These are phyloP conservation scores for Puma concolor DNA, from an alignment of 2,113 vertebrate genomes.

Conservation along the genomic window DNA sequence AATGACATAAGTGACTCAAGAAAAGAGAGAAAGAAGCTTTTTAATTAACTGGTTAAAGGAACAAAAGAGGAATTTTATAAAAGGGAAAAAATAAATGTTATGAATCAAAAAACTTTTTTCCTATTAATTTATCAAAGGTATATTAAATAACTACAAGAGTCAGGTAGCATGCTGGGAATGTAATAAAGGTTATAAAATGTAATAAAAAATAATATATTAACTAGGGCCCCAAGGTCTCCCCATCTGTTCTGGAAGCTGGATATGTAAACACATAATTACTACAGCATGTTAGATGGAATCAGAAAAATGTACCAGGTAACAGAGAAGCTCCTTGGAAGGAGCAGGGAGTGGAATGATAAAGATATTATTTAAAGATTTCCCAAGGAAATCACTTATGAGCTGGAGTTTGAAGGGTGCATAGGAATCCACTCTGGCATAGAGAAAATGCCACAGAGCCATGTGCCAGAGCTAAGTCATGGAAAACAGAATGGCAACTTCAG, in stretches of 20 bases:
- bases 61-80: not conserved
- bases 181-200: not conserved
- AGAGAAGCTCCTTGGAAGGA: not conserved
- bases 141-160: not conserved
- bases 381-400: not conserved
- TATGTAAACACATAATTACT: not conserved
- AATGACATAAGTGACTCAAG: not conserved
- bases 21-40: not conserved
- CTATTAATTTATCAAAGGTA: constrained; percentile 7
- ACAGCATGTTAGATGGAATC: not conserved
- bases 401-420: not conserved
- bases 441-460: not conserved
- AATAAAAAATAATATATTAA: not conserved
- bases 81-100: constrained; percentile 22
- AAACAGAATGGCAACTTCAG: not conserved
- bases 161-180: not conserved
- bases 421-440: not conserved
- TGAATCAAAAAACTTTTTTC: not conserved
- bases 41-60: not conserved
- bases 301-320: not conserved
- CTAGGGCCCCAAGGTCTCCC: not conserved
- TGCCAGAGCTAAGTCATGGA: not conserved
- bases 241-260: not conserved
- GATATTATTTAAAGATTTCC: not conserved
- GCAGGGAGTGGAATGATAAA: not conserved